A percentile compares a stretch with the other conserved stretches of the same genome.
Evolutionary conservation across 2,797 vertebrate genomes (phyloP).

Genomic region (Pachyuromys duprasi): DNA sequence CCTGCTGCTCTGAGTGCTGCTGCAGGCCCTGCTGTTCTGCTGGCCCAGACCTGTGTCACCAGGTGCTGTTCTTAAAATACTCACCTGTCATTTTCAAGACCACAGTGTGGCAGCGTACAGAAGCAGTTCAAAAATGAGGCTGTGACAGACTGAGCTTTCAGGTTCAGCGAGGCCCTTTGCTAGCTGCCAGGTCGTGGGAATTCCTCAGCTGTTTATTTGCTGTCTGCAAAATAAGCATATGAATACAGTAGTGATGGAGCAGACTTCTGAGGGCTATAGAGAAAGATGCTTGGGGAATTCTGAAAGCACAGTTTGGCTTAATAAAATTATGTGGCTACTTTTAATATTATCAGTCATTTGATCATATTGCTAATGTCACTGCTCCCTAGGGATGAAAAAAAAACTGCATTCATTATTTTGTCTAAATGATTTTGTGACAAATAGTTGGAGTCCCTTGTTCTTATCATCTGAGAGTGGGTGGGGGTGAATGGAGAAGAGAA

Average conservation of each 20-base stretch:
- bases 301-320: neutral
- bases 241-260: neutral
- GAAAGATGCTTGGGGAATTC: neutral
- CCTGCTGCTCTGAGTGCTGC: neutral
- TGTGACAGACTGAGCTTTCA: neutral
- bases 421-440: conserved; percentile 1
- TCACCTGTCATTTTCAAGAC: neutral
- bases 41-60: neutral
- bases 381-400: neutral
- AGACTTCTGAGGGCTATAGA: neutral
- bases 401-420: neutral
- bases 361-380: neutral
- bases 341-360: neutral
- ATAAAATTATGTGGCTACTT: neutral
- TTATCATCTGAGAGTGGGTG: neutral
- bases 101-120: neutral
- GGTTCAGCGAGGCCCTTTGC: neutral
- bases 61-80: neutral
- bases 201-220: neutral
- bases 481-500: neutral
- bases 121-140: neutral
- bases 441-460: neutral
- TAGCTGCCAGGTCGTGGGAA: neutral
- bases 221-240: neutral
- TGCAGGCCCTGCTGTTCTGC: neutral